Conservation (phyloP, 2,888 invertebrate genomes). For the Catocala fraxini region DNA sequence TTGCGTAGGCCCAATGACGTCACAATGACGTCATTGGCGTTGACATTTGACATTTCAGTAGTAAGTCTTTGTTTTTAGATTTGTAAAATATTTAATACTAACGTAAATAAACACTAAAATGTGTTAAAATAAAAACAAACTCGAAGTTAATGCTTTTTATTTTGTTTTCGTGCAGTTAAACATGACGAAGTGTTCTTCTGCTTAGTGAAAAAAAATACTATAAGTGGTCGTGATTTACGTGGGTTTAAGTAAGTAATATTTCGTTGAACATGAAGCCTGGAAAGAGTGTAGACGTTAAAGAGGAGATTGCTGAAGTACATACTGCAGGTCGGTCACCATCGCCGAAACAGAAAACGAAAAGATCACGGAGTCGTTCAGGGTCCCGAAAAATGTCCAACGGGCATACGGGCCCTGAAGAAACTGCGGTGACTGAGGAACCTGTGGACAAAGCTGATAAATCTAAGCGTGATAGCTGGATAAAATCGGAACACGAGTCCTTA, state of each 20-base stretch:
- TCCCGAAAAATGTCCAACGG: slow-evolving; percentile 80
- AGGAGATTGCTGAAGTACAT: slow-evolving; percentile 83
- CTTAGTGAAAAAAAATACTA: slow-evolving; percentile 23
- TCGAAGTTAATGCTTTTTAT: slow-evolving; percentile 26
- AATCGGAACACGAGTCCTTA: slow-evolving; percentile 85
- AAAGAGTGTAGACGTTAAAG: slow-evolving; percentile 71
- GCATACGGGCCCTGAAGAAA: slow-evolving; percentile 57
- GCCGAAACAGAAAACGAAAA: slow-evolving; percentile 72
- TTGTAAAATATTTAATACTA: slow-evolving; percentile 33
- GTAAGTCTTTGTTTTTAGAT: slow-evolving; percentile 54
- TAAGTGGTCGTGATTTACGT: slow-evolving; percentile 41
- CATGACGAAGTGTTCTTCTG: slow-evolving; percentile 14
- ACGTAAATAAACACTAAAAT: slow-evolving; percentile 32
- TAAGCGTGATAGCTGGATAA: slow-evolving; percentile 82
- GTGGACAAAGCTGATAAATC: slow-evolving; percentile 63
- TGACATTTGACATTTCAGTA: slow-evolving; percentile 66
- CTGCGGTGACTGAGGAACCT: slow-evolving; percentile 54
- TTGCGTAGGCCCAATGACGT: slow-evolving; percentile 65
- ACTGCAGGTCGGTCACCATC: slow-evolving; percentile 77
- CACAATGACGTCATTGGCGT: slow-evolving; percentile 74
- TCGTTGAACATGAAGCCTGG: slow-evolving; percentile 75
- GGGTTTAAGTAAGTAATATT: slow-evolving; percentile 43
- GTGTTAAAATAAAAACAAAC: slow-evolving; percentile 16
- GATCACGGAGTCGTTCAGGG: slow-evolving; percentile 71
- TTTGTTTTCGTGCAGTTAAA: slow-evolving; percentile 24